Evolutionary conservation across 1,140 invertebrate genomes (phyloP).

Genomic region (Drusus annulatus): DNA sequence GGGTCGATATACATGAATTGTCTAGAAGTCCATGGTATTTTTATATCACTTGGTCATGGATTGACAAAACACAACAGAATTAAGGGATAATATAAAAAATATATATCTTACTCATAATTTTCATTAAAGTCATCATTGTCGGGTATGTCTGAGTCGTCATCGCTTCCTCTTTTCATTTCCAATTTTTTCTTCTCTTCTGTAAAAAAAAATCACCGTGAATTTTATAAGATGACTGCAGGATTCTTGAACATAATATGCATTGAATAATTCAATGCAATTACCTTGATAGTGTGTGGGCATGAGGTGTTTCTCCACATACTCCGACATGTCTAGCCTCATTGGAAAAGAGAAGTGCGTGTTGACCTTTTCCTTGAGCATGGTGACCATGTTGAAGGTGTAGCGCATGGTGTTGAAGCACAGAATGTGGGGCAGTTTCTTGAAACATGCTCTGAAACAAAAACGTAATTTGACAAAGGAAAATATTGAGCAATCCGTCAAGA

Average conservation of each 20-base stretch:
- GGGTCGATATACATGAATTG: too few relatives aligned
- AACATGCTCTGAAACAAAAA: conserved; percentile 83
- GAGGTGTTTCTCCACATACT: conserved; percentile 94
- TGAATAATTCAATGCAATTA: conserved; percentile 37
- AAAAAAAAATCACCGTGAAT: conserved; percentile 23
- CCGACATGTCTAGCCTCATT: conserved; percentile 92
- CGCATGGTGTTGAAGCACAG: conserved; percentile 98
- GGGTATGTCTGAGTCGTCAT: conserved; percentile 62
- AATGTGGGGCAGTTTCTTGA: conserved; percentile 93
- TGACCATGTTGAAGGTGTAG: conserved; percentile 98
- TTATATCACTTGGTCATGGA: too few relatives aligned
- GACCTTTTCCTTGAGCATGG: conserved; percentile 97
- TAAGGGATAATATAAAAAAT: not conserved
- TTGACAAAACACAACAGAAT: too few relatives aligned
- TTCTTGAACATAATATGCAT: too few relatives aligned
- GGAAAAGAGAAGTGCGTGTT: conserved; percentile 99
- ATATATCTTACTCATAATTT: conserved; percentile 66
- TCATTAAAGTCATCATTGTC: conserved; percentile 68
- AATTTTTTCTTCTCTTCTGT: conserved; percentile 73
- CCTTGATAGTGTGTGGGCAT: conserved; percentile 90
- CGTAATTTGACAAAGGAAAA: too few relatives aligned
- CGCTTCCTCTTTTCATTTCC: conserved; percentile 69
- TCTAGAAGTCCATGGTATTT: too few relatives aligned
- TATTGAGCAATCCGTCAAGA: too few relatives aligned
- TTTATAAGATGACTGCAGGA: not conserved